Evolutionary conservation across 2,113 vertebrate species (phyloP).

Genomic region (Cervus canadensis): DNA sequence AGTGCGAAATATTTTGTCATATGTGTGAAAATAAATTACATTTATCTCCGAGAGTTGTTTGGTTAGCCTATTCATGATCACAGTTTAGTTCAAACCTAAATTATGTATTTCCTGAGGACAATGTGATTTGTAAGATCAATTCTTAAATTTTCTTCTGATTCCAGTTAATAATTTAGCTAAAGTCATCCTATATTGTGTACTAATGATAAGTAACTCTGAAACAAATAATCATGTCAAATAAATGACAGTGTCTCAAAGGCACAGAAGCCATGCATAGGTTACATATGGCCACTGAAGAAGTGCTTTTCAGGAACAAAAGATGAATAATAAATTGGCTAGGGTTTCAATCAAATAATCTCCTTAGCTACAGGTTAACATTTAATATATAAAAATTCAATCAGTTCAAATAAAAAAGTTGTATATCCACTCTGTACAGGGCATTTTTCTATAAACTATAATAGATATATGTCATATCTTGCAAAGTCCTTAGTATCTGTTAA

Average conservation of each 20-base stretch:
- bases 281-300: not conserved
- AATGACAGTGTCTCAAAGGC: not conserved
- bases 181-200: not conserved
- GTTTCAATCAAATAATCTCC: not conserved
- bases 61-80: not conserved
- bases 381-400: not conserved
- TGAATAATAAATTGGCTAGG: not conserved
- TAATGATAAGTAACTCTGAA: not conserved
- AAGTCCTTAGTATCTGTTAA: not conserved
- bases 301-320: not conserved
- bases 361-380: not conserved
- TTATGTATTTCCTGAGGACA: not conserved
- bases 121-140: not conserved
- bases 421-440: not conserved
- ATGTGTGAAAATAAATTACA: not conserved
- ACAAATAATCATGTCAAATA: not conserved
- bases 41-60: not conserved
- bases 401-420: not conserved
- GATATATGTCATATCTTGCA: not conserved
- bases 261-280: not conserved
- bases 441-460: not conserved
- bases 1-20: not conserved
- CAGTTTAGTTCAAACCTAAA: not conserved
- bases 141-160: slow-evolving; percentile 6
- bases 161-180: not conserved